A percentile compares a stretch with the other conserved stretches of the same genome.
Conservation (phyloP, 2,797 vertebrate species). For the Lithobates sylvaticus region DNA sequence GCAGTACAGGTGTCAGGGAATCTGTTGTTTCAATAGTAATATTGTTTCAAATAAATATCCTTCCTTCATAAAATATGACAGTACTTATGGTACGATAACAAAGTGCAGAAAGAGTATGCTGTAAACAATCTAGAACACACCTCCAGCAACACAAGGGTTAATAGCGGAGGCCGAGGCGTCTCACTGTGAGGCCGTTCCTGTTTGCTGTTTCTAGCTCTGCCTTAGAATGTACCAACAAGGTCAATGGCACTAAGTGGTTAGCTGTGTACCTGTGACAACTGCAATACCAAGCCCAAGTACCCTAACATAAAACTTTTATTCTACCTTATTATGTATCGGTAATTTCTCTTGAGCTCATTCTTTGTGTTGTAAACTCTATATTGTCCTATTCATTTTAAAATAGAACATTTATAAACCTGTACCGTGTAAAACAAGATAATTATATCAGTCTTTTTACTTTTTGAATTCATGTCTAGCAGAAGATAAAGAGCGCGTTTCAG, state of each 20-base stretch:
- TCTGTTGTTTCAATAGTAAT: background rate
- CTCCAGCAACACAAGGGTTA: slow-evolving; percentile 14
- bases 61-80: background rate
- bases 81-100: too few relatives aligned
- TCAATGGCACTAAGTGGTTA: slow-evolving; percentile 25
- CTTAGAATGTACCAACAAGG: slow-evolving; percentile 37
- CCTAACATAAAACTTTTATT: too few relatives aligned
- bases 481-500: too few relatives aligned
- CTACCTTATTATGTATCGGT: too few relatives aligned
- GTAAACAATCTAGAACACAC: background rate
- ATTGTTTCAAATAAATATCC: background rate
- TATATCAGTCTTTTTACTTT: too few relatives aligned
- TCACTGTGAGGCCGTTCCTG: slow-evolving; percentile 31
- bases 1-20: background rate
- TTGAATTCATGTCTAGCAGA: too few relatives aligned
- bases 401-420: too few relatives aligned
- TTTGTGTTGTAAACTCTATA: too few relatives aligned
- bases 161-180: background rate
- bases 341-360: too few relatives aligned
- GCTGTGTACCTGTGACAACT: slow-evolving; percentile 6
- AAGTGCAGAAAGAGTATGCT: too few relatives aligned
- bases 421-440: too few relatives aligned
- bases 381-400: too few relatives aligned
- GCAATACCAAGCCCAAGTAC: background rate
- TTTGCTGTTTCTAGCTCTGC: slow-evolving; percentile 22